Percentiles rank a stretch among this genome's conserved stretches.
These are phyloP conservation scores for Latrodectus hesperus DNA, from an alignment of 2,888 invertebrate genomes.

Conservation along the genomic window DNA sequence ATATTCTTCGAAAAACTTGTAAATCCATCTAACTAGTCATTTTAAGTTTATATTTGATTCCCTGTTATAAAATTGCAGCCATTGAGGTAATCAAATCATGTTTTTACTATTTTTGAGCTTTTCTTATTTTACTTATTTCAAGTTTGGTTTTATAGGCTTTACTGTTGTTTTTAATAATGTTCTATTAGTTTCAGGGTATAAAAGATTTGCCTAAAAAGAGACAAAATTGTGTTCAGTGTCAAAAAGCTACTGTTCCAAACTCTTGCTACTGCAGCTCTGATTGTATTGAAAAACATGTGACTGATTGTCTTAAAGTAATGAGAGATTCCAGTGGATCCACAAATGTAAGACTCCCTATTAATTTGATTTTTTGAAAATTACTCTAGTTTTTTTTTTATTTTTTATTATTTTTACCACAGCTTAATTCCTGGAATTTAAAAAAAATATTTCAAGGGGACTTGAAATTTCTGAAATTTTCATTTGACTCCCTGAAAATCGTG, in stretches of 20 bases:
- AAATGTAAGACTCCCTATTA: slow-evolving; percentile 13
- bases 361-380: not conserved
- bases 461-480: too few species aligned
- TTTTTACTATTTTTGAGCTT: too few species aligned
- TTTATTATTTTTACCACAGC: not conserved
- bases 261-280: slow-evolving; percentile 89
- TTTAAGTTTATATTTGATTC: too few species aligned
- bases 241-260: slow-evolving; percentile 71
- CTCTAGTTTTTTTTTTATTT: not conserved
- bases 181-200: not conserved
- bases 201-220: slow-evolving; percentile 70
- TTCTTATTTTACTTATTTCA: too few species aligned
- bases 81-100: too few species aligned
- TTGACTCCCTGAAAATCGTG: too few species aligned
- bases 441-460: not conserved
- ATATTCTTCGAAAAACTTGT: too few species aligned
- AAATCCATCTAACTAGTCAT: too few species aligned
- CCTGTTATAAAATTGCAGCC: too few species aligned
- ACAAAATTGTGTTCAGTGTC: slow-evolving; percentile 71
- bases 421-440: not conserved
- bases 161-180: not conserved
- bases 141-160: too few species aligned
- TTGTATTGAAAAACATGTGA: slow-evolving; percentile 89
- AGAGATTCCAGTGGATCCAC: slow-evolving; percentile 26
- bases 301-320: slow-evolving; percentile 77